Percentiles rank a stretch among this genome's conserved stretches.
Evolutionary conservation across 1,140 invertebrate species (phyloP).

Genomic region (Neodiprion fabricii): DNA sequence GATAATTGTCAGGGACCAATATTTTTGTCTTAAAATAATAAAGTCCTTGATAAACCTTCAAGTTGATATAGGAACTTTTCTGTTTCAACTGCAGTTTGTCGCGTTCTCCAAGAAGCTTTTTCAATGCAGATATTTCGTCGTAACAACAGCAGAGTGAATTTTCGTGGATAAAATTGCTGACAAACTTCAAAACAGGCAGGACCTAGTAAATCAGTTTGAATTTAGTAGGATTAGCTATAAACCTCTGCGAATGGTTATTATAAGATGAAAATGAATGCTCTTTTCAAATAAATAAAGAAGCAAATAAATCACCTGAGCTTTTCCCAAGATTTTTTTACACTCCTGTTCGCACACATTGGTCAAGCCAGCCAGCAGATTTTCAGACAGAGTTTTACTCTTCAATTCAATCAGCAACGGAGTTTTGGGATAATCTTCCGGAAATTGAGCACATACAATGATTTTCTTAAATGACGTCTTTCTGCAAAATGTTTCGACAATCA

Average conservation of each 20-base stretch:
- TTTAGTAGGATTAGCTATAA: too few relatives aligned
- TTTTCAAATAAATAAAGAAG: constrained; percentile 29
- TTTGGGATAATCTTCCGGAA: constrained; percentile 69
- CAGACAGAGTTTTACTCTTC: constrained; percentile 74
- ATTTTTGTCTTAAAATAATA: constrained; percentile 70
- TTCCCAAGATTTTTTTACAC: constrained; percentile 67
- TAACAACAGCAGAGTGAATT: constrained; percentile 78
- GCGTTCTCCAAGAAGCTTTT: constrained; percentile 56
- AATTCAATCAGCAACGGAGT: constrained; percentile 71
- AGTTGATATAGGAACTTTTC: constrained; percentile 67
- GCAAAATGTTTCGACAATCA: constrained; percentile 28
- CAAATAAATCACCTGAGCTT: constrained; percentile 60
- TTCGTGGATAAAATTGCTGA: constrained; percentile 73
- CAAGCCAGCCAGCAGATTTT: constrained; percentile 69
- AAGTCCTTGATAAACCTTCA: constrained; percentile 66
- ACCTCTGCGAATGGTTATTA: neutral
- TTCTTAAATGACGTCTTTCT: constrained; percentile 69
- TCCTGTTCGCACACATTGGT: constrained; percentile 72
- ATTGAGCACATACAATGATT: constrained; percentile 71
- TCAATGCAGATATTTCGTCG: constrained; percentile 73
- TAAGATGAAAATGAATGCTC: constrained; percentile 11
- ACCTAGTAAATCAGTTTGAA: constrained; percentile 48
- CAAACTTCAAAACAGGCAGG: constrained; percentile 66
- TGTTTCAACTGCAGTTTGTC: constrained; percentile 75
- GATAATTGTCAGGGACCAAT: constrained; percentile 73